phyloP scores from a whole-genome alignment of 2,797 vertebrate genomes.

The Tachyglossus aculeatus region DNA sequence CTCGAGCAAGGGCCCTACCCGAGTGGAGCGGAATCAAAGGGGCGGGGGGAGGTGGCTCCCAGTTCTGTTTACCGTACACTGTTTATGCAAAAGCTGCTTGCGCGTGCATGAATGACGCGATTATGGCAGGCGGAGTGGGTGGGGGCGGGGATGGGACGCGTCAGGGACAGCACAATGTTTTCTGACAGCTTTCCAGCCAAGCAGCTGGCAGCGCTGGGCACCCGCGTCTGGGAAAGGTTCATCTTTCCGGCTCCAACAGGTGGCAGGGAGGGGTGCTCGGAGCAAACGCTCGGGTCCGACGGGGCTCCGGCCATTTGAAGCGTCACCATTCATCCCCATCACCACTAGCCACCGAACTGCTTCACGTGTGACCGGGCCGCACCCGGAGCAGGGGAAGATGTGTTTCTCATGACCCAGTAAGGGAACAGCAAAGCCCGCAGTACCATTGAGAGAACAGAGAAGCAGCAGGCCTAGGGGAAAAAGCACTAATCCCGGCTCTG shows the following conservation, averaged over 20 bases:
- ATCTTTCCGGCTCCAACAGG: background rate
- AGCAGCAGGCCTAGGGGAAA: too few relatives aligned
- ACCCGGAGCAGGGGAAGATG: too few relatives aligned
- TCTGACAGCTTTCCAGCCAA: background rate
- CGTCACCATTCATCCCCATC: too few relatives aligned
- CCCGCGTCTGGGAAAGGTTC: background rate
- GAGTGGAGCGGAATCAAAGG: background rate
- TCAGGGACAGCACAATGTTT: background rate
- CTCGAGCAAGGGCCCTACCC: background rate
- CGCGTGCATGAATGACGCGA: background rate
- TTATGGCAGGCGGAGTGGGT: background rate
- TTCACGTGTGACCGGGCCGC: too few relatives aligned
- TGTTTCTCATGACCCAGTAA: too few relatives aligned
- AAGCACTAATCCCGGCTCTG: too few relatives aligned
- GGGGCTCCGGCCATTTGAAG: too few relatives aligned
- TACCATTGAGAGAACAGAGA: too few relatives aligned
- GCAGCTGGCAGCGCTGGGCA: background rate
- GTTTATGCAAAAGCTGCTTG: background rate
- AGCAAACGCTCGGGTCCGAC: too few relatives aligned
- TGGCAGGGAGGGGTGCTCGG: too few relatives aligned
- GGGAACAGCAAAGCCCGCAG: too few relatives aligned
- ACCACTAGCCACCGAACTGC: too few relatives aligned
- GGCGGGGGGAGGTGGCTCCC: background rate
- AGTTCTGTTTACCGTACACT: background rate
- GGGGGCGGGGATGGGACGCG: rapidly evolving